A percentile compares a stretch with the other conserved stretches of the same genome.
phyloP scores from a whole-genome alignment of 2,797 vertebrate genomes.

The Urosaurus nigricauda region DNA sequence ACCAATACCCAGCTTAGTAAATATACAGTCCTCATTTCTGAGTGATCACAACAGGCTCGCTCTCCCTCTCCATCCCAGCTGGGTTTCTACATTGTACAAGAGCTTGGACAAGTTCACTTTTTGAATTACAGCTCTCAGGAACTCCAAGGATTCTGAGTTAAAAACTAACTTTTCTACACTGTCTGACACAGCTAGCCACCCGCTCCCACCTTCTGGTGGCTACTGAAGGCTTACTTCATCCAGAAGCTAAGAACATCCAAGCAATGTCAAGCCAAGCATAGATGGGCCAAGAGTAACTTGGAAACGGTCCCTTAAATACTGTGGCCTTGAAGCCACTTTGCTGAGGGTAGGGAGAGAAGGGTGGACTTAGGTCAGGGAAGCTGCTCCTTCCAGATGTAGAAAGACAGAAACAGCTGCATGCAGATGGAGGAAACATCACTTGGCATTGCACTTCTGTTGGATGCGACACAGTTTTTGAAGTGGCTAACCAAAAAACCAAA shows the following conservation, averaged over 20 bases:
- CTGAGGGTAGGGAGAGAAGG: no score
- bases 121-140: no score
- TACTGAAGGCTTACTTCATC: not conserved
- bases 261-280: not conserved
- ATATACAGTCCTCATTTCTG: not conserved
- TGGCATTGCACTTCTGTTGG: not conserved
- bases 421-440: not conserved
- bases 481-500: not conserved
- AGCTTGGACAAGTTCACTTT: not conserved
- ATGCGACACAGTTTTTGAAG: not conserved
- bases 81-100: no score
- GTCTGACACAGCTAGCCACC: not conserved
- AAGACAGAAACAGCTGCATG: conserved; percentile 9
- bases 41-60: no score
- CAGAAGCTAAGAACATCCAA: not conserved
- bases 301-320: not conserved
- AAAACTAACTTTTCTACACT: no score
- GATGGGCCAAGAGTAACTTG: not conserved
- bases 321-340: not conserved
- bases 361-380: not conserved
- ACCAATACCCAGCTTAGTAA: no score
- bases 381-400: not conserved
- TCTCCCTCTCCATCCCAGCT: not conserved
- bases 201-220: not conserved
- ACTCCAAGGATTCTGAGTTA: no score